These are phyloP conservation scores for Ecliptopera silaceata DNA, from an alignment of 2,888 invertebrate genomes.

Conservation along the genomic window DNA sequence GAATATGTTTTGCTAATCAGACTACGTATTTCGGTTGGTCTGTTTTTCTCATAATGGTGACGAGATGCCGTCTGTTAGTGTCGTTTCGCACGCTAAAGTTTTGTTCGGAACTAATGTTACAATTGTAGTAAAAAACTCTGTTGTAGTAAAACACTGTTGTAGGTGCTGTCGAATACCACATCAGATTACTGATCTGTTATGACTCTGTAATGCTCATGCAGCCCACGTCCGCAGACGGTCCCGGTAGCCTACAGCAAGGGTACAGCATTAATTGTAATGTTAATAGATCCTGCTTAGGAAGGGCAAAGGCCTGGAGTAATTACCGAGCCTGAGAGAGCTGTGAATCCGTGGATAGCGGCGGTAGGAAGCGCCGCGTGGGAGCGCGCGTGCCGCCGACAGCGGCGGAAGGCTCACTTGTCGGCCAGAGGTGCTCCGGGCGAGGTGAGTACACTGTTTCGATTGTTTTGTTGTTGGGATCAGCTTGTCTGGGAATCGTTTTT, in stretches of 20 bases:
- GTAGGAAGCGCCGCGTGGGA: constrained; percentile 37
- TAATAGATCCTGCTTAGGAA: constrained; percentile 4
- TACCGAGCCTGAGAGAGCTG: constrained; percentile 16
- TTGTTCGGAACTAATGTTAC: no score
- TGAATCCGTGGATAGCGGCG: constrained; percentile 26
- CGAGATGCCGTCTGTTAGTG: no score
- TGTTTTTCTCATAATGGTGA: no score
- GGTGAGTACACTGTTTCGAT: constrained; percentile 17
- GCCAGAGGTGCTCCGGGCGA: constrained; percentile 12
- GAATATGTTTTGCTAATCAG: not conserved
- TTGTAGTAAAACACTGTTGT: no score
- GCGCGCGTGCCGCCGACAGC: constrained; percentile 23
- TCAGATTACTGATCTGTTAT: no score
- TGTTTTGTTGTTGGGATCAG: constrained; percentile 6
- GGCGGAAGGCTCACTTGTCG: constrained; percentile 47
- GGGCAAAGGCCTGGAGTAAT: constrained; percentile 14
- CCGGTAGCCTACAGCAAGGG: no score
- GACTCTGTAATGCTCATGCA: no score
- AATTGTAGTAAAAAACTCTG: no score
- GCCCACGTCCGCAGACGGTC: no score
- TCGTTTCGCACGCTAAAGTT: no score
- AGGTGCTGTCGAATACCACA: no score
- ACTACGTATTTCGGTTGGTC: not conserved
- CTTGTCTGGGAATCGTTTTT: not conserved
- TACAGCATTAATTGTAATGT: not conserved